phyloP scores from a whole-genome alignment of 2,113 vertebrate species.

The Chrysochloris asiatica region DNA sequence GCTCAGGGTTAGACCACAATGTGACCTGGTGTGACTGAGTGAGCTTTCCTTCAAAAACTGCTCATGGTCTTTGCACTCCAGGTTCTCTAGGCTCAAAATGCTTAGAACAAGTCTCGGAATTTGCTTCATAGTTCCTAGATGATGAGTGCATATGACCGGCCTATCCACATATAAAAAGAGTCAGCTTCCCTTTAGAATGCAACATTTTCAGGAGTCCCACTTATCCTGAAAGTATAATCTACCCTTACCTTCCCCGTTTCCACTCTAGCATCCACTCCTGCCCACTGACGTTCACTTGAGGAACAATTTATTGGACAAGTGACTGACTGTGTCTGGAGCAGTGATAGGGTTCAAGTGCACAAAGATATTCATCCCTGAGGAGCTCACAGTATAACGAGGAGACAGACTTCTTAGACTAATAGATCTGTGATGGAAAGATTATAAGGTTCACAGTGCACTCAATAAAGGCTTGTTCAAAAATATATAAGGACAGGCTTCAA shows the following conservation, averaged over 20 bases:
- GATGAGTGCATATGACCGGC: not conserved
- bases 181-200: not conserved
- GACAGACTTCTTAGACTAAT: not conserved
- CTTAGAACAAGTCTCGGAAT: not conserved
- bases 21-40: rapidly evolving
- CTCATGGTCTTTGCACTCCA: not conserved
- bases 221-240: not conserved
- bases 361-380: not conserved
- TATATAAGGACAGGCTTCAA: too few species aligned
- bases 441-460: not conserved
- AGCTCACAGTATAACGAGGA: not conserved
- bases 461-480: not conserved
- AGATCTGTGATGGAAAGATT: not conserved
- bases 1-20: not conserved
- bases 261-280: not conserved
- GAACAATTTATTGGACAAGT: not conserved
- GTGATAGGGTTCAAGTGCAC: not conserved
- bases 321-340: not conserved
- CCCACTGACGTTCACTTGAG: not conserved
- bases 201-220: not conserved
- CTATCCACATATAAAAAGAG: not conserved
- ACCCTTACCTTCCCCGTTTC: not conserved
- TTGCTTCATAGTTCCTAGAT: not conserved
- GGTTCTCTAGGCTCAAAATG: not conserved
- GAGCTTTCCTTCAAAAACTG: not conserved